Conservation (phyloP, 1,140 invertebrate genomes). For the Laodelphax striatellus region DNA sequence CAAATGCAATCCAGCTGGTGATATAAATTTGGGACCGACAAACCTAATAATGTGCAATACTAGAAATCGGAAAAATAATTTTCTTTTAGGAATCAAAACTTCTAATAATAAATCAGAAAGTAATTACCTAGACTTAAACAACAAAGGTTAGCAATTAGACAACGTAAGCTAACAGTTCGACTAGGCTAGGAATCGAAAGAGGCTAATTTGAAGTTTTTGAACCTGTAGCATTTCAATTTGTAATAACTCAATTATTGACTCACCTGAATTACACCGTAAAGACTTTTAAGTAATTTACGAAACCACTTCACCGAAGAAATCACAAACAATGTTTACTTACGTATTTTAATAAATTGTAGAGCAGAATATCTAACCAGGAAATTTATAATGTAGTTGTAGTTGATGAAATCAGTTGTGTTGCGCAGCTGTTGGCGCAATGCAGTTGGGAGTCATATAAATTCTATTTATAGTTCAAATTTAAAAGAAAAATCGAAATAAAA, state of each 20-base stretch:
- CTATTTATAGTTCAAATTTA: background rate
- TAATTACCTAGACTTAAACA: constrained; percentile 7
- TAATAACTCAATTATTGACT: background rate
- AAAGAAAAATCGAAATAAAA: too few relatives aligned
- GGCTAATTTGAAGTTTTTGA: background rate
- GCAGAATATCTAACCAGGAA: constrained; percentile 25
- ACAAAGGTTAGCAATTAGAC: constrained; percentile 10
- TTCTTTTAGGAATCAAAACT: too few relatives aligned
- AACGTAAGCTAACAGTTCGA: constrained; percentile 10
- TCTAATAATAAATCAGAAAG: background rate
- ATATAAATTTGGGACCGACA: too few relatives aligned
- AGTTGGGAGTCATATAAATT: constrained; percentile 5
- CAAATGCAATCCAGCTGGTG: too few relatives aligned
- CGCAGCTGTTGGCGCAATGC: constrained; percentile 24
- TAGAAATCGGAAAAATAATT: too few relatives aligned
- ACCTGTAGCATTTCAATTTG: background rate
- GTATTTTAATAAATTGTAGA: constrained; percentile 15
- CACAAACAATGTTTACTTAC: constrained; percentile 12
- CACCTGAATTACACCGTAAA: background rate
- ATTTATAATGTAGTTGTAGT: constrained; percentile 18
- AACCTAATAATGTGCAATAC: too few relatives aligned
- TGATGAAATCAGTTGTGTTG: constrained; percentile 23
- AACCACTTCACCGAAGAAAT: constrained; percentile 3
- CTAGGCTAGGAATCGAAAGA: background rate
- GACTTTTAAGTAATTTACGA: background rate